These are phyloP conservation scores for Cliona cf. orientalis DNA, from an alignment of 37 sponge, comb jelly and placozoan genomes.

Conservation along the genomic window DNA sequence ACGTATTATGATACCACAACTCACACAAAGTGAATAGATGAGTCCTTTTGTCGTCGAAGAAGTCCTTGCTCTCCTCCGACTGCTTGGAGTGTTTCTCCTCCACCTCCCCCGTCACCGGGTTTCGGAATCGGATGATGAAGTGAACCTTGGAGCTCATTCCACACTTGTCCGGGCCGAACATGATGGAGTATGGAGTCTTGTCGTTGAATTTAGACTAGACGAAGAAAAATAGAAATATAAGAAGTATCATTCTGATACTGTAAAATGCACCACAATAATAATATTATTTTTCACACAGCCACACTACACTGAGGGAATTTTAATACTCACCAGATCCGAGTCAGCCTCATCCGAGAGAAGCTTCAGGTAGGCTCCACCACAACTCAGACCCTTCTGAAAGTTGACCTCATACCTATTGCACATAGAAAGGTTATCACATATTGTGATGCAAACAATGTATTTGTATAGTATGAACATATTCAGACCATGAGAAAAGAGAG, in stretches of 20 bases:
- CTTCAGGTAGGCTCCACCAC: conserved; percentile 98
- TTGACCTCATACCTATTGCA: conserved; percentile 90
- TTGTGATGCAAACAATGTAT: not conserved
- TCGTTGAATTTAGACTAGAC: conserved; percentile 68
- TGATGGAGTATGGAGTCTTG: conserved; percentile 95
- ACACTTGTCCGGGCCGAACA: conserved; percentile 99
- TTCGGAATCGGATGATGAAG: conserved; percentile 93
- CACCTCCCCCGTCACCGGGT: conserved; percentile 89
- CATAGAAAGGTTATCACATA: not conserved
- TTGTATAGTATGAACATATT: not conserved
- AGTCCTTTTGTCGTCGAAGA: conserved; percentile 91
- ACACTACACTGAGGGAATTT: not conserved
- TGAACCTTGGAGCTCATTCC: conserved; percentile 90
- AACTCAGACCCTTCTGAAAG: conserved; percentile 87
- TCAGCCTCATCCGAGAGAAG: conserved; percentile 66
- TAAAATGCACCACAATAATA: not conserved
- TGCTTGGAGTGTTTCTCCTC: conserved; percentile 97
- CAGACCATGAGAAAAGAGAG: not conserved
- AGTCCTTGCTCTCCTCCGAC: conserved; percentile 46
- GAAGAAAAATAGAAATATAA: conserved; percentile 15
- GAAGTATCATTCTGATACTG: conserved; percentile 10
- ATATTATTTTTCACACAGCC: not conserved
- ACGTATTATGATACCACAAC: conserved; percentile 2
- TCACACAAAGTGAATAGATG: conserved; percentile 86
- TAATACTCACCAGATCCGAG: conserved; percentile 73